Base-by-base conservation (phyloP, 1,140 invertebrate species). In the Drosophila ananassae region DNA sequence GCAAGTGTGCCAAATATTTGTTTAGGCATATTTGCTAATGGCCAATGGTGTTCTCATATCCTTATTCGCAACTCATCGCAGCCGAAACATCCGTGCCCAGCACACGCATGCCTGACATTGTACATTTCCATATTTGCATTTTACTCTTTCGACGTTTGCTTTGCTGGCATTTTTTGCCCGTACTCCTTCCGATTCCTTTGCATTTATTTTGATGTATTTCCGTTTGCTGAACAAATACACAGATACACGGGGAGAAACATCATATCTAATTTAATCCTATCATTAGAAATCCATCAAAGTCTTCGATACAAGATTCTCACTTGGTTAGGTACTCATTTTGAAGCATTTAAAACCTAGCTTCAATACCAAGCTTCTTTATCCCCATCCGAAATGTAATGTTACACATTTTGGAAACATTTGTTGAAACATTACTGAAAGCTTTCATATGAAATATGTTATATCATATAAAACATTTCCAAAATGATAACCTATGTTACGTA, bases 151-250 rank as follows among this genome's bases (percentile, higher is more conserved):
- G 34, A 62, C 74, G 30, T 50, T 74, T 56, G 72, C 54, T 48
- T 39, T 30, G 32, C 44, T 22, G 9, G 57, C 34, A 9, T 52
- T 63, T 63, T 64, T 52, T 47, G 17, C 54, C 50, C 54, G n/a
- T 57, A 39, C 37, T 25, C 37, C 44, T 66, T 10, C 12, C 34
- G 34, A 2, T 37, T 37, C 34, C 34, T 67, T 84, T 63, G 72
- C 76, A 84, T 83, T 79, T 87, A 84, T 84, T 84, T 85, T 81
- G 80, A 84, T 84, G 81, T 84, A 84, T 84, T 84, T 85, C 68
- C 81, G 68, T 79, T 84, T 78, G 72, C 50, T 51, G 59, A 74
- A 76, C 81, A 85, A 81, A 81, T 77, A 77, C 48, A 54, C 52
- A 58, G 25, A 51, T 47, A 41, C 51, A 44, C 37, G n/a, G 37